Base-by-base conservation (phyloP, 1,140 invertebrate genomes). In the Mya arenaria region DNA sequence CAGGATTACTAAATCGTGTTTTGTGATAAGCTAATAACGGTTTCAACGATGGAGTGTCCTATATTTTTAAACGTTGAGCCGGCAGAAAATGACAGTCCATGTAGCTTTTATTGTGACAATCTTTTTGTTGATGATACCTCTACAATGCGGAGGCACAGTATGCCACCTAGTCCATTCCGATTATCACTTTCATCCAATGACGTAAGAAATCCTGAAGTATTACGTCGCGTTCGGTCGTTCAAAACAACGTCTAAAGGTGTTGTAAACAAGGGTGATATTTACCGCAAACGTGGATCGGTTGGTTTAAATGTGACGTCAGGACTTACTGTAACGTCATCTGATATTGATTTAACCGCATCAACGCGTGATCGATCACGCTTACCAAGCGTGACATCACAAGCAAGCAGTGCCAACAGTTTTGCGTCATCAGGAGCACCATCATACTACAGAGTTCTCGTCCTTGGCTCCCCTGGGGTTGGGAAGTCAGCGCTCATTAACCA, bases 241-340 rank as follows among this genome's bases (percentile, higher is more conserved):
- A 97, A 96, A 92, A 95, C 97, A 87, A 97, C 97, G 58, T 95
- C 96, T 69, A 98, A 98, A 95, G 89, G 89, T 1, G 95, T 98
- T 74, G 96, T 98, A n/a, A 98, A 98, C 94, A 96, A 97, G 82
- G 97, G 97, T 0, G 97, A 98, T 93, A 96, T 97, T 77, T 97
- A 97, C 91, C 93, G 95, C 74, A 93, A 95, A 78, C 94, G 80
- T 36, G 90, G 91, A 96, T 56, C 94, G 96, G 63, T 97, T 96
- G 94, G 93, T 19, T 71, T 77, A 4, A 65, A 69, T 8, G 58
- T 68, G 10, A 93, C 19, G 37, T 69, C 75, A 68, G 68, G 85
- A 84, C 66, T 73, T 34, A 25, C 71, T 63, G 56, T 68, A 74
- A 78, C 52, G 44, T 34, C 75, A 65, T 71, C 55, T 39, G 39